Conservation (phyloP, 2,888 invertebrate genomes). For the Tupiocoris notatus region DNA sequence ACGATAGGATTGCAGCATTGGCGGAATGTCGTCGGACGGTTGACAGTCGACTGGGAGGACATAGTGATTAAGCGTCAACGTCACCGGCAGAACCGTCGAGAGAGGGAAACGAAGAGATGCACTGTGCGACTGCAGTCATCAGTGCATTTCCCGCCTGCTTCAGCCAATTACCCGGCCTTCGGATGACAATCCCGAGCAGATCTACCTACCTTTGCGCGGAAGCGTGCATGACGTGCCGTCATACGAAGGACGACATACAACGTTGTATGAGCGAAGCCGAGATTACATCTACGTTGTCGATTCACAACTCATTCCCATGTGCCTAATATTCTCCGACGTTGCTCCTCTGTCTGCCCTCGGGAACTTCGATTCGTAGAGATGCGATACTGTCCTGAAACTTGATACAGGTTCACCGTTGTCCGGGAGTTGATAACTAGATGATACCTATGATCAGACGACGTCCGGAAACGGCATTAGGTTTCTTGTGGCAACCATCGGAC, state of each 20-base stretch:
- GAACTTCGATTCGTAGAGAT: too few species aligned
- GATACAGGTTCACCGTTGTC: background rate
- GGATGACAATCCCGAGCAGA: background rate
- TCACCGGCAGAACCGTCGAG: slow-evolving; percentile 19
- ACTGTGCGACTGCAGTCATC: slow-evolving; percentile 24
- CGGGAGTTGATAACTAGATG: background rate
- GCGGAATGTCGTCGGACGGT: background rate
- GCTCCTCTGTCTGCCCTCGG: background rate
- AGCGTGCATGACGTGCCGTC: background rate
- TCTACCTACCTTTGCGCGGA: background rate
- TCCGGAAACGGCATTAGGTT: too few species aligned
- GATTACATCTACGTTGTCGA: slow-evolving; percentile 13
- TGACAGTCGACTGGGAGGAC: slow-evolving; percentile 16
- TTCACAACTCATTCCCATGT: slow-evolving; percentile 25
- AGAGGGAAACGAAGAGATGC: slow-evolving; percentile 13
- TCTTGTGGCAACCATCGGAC: too few species aligned
- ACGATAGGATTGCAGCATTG: background rate
- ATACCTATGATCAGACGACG: too few species aligned
- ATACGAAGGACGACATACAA: background rate
- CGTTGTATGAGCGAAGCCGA: background rate
- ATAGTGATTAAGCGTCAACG: slow-evolving; percentile 38
- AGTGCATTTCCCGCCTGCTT: slow-evolving; percentile 23
- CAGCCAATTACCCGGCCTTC: slow-evolving; percentile 23
- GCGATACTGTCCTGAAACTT: slow-evolving; percentile 4
- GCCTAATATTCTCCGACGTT: slow-evolving; percentile 4